Base-by-base conservation (phyloP, 2,113 vertebrate genomes). In the Labeo rohita region DNA sequence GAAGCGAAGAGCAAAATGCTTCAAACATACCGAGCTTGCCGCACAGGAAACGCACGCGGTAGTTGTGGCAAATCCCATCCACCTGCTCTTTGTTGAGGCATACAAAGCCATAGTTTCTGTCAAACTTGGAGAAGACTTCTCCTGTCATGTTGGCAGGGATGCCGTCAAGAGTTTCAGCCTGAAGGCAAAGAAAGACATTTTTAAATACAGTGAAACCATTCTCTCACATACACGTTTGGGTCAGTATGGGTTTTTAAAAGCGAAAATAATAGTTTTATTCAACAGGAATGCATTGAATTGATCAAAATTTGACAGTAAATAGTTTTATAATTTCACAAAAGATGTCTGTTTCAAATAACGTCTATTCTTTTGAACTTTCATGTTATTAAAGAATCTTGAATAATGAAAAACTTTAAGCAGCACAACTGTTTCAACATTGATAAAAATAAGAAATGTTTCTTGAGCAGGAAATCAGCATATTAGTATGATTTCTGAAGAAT, bases 1-100 rank as follows among this genome's bases (percentile, higher is more conserved):
- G 23, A 74, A 59, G 66, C 8, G 21, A 43, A 15, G 39, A 68
- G 21, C 21, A 56, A 21, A 5, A 39, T 8, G 47, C 21, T 77
- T n/a, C 2, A 8, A 45, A 92, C 94, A 0, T 92, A 99, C 98
- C 98, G 3, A 97, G 94, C 91, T 96, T 98, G 80, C 97, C 96
- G 28, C 98, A 99, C 9, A 99, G 96, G 91, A 99, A 99, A 74
- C 97, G 96, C 21, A 99, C 97, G 73, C 94, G 94, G 94, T 98
- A 98, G 94, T 94, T 96, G 84, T 36, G 94, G 92, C 98, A 99
- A 85, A 95, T 92, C 73, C 95, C 92, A 3, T 95, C 93, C 0
- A 87, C 75, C 90, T 95, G 97, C 90, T 95, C 95, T 83, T 92
- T 95, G 91, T 96, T 94, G 0, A 95, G 96, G 90, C 98, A 99